Percentiles rank a stretch among this genome's conserved stretches.
Evolutionary conservation across 2,888 invertebrate species (phyloP).

Genomic region (Aphrophora alni): DNA sequence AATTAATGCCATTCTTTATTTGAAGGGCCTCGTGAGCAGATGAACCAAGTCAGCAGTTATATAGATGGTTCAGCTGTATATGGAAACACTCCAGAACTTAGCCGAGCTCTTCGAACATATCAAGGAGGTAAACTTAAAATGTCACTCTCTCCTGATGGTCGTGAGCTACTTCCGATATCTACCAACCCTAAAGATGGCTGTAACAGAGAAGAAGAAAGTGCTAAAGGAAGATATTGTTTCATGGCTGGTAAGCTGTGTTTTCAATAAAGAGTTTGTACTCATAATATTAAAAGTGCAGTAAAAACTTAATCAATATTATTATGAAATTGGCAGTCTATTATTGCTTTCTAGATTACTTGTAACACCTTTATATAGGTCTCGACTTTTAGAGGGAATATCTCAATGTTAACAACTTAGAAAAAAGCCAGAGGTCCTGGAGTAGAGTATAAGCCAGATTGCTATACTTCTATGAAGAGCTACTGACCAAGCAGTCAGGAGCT

Average conservation of each 20-base stretch:
- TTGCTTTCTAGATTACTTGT: too few species aligned
- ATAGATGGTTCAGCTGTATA: conserved; percentile 87
- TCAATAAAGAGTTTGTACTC: background rate
- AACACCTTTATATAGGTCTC: too few species aligned
- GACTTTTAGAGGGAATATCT: too few species aligned
- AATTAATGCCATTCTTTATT: background rate
- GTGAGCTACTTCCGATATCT: conserved; percentile 74
- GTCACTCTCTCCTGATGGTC: conserved; percentile 67
- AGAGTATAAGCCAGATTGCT: too few species aligned
- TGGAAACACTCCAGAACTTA: conserved; percentile 65
- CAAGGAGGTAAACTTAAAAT: conserved; percentile 69
- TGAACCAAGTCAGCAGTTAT: conserved; percentile 77
- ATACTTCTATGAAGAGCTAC: too few species aligned
- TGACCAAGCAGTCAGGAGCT: too few species aligned
- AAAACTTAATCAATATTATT: too few species aligned
- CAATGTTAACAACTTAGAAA: too few species aligned
- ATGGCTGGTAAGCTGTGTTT: conserved; percentile 69
- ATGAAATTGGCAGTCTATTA: too few species aligned
- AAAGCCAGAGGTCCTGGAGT: too few species aligned
- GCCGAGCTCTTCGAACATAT: conserved; percentile 57
- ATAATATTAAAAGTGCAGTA: too few species aligned
- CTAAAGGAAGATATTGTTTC: conserved; percentile 80
- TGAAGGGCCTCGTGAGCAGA: conserved; percentile 77
- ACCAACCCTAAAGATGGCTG: conserved; percentile 76
- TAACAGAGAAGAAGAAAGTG: conserved; percentile 71